Evolutionary conservation across 2,797 vertebrate species (phyloP), one percentile per base, ranked within the genome.

Genomic region (Gallinago stenura): DNA sequence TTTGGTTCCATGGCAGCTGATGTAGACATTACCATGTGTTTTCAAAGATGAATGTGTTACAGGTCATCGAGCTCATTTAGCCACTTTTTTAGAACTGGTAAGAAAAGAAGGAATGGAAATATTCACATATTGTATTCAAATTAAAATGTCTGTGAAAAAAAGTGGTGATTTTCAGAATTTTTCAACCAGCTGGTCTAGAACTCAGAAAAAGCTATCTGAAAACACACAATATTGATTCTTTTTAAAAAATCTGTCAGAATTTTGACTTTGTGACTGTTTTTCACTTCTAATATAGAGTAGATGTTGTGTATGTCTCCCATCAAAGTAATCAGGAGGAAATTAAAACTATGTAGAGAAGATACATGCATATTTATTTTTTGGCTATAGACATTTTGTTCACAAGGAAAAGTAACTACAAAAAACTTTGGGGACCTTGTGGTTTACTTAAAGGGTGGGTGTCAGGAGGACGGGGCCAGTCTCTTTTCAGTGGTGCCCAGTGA

Each of bases 111-210:
- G 58, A 95, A 83, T 28, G 35, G 45, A 87, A 86, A 90, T 70
- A 93, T 48, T 92, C 81, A 58, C 48, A 84, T 10, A 62, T 58
- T 91, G 39, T 93, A 92, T 93, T 93, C 28, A 95, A 91, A 94
- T 69, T 51, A 90, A 94, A 95, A 79, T 56, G 43, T 48, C 64
- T 86, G 69, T 79, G 75, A 28, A 81, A 90, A 92, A 57, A 77
- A 58, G 58, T 12, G 12, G 39, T 21, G 50, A 50, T 82, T 89
- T 89, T 89, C 3, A 2, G 11, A 91, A 68, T 22, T 73, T 64
- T 93, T 87, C 88, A 78, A 87, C 60, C 88, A 95, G 84, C 54
- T 95, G 91, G 71, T 83, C 33, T 31, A 78, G 79, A 85, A 93
- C 92, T 71, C 50, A 80, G 30, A 75, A 93, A 85, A 89, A 69